A percentile compares a stretch with the other conserved stretches of the same genome.
Evolutionary conservation across 2,888 invertebrate species (phyloP).

Genomic region (Hesperia comma): DNA sequence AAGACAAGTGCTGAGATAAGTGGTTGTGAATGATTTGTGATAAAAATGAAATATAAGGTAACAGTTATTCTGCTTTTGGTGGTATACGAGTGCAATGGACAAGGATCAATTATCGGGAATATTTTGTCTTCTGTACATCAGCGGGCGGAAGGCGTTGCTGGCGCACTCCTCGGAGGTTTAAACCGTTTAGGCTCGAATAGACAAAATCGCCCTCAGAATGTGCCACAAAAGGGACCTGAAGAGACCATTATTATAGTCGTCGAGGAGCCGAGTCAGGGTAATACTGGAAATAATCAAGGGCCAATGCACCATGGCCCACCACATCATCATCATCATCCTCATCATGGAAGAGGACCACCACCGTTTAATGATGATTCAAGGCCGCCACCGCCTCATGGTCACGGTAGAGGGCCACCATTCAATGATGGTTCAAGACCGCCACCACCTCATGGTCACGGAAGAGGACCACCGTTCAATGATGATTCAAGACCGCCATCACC

Average conservation of each 20-base stretch:
- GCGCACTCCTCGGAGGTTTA: conserved; percentile 56
- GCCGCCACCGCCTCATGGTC: conserved; percentile 14
- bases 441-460: conserved; percentile 19
- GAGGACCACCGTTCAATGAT: not conserved
- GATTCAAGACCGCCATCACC: not conserved
- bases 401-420: not conserved
- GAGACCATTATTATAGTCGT: conserved; percentile 41
- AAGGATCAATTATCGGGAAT: conserved; percentile 45
- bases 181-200: conserved; percentile 46
- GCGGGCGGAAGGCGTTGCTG: conserved; percentile 55
- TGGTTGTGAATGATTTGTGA: conserved; percentile 13
- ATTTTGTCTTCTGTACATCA: conserved; percentile 53
- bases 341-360: not conserved
- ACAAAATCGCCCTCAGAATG: conserved; percentile 43
- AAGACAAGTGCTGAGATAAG: not conserved
- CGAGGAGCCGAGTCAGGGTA: conserved; percentile 20
- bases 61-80: conserved; percentile 47
- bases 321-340: conserved; percentile 30
- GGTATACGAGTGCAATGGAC: conserved; percentile 49
- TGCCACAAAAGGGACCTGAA: conserved; percentile 47
- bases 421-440: conserved; percentile 16
- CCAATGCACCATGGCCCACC: conserved; percentile 30
- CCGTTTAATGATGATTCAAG: not conserved
- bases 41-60: conserved; percentile 42
- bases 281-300: conserved; percentile 7